These are phyloP conservation scores for Sarcophaga rosellei DNA, from an alignment of 2,888 invertebrate species.

Conservation along the genomic window DNA sequence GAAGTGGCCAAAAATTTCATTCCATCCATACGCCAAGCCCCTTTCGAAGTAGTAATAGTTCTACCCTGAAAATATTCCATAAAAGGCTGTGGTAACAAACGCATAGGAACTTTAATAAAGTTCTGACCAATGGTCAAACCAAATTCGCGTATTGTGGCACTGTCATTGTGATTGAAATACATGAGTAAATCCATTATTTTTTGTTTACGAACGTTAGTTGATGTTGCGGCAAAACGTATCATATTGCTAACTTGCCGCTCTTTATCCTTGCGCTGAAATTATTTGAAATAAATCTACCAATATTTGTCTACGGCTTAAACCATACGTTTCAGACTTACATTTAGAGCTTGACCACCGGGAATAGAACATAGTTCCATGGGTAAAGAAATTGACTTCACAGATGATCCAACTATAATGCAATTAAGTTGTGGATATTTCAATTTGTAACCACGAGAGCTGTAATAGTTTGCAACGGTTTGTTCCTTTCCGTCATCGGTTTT, in stretches of 20 bases:
- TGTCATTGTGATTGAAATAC: conserved; percentile 74
- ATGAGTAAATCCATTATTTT: conserved; percentile 87
- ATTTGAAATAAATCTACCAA: background rate
- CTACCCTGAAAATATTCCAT: conserved; percentile 83
- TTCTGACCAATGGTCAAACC: conserved; percentile 88
- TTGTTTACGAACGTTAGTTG: conserved; percentile 87
- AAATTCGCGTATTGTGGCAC: conserved; percentile 88
- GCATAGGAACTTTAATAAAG: conserved; percentile 90
- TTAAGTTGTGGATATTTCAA: conserved; percentile 87
- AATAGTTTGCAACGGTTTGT: conserved; percentile 81
- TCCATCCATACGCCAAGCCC: conserved; percentile 74
- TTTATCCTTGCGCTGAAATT: conserved; percentile 85
- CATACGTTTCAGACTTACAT: conserved; percentile 75
- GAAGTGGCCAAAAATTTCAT: conserved; percentile 68
- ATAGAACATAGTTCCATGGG: conserved; percentile 93
- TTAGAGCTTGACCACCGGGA: conserved; percentile 88
- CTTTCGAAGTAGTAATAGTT: conserved; percentile 68
- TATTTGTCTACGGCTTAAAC: no score
- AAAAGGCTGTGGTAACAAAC: conserved; percentile 89
- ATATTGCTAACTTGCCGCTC: conserved; percentile 92
- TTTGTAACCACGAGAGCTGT: conserved; percentile 70
- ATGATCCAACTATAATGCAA: conserved; percentile 91
- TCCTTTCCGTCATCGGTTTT: conserved; percentile 70
- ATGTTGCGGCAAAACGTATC: conserved; percentile 93
- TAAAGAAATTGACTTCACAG: conserved; percentile 87